These are phyloP conservation scores for Rhimphoctona megacephalus DNA, from an alignment of 2,888 invertebrate species.

Conservation along the genomic window DNA sequence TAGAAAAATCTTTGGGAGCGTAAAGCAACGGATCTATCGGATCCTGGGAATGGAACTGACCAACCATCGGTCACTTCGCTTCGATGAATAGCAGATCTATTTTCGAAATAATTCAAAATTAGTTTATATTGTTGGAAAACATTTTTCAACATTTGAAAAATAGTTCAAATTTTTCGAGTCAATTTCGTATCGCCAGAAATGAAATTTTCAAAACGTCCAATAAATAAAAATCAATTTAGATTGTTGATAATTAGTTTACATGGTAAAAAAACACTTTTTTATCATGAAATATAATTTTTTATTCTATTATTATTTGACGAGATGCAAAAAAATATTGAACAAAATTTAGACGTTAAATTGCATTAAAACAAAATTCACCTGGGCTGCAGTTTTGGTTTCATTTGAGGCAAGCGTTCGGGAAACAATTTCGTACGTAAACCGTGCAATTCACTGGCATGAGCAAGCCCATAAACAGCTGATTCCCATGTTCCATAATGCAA, in stretches of 20 bases:
- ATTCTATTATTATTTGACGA: too few species aligned
- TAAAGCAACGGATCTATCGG: slow-evolving; percentile 93
- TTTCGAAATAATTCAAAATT: slow-evolving; percentile 25
- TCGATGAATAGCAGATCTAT: slow-evolving; percentile 86
- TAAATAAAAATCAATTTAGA: too few species aligned
- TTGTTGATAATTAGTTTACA: too few species aligned
- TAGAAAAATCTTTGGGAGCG: slow-evolving; percentile 92
- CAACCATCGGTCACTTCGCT: slow-evolving; percentile 85
- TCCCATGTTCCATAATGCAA: slow-evolving; percentile 96
- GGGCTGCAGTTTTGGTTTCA: slow-evolving; percentile 87
- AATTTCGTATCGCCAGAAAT: too few species aligned
- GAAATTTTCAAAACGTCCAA: too few species aligned
- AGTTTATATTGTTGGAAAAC: neutral
- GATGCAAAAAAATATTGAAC: neutral
- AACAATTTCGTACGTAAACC: slow-evolving; percentile 89
- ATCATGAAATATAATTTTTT: too few species aligned
- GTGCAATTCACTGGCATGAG: slow-evolving; percentile 88
- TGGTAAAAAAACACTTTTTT: too few species aligned
- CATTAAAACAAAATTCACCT: slow-evolving; percentile 83
- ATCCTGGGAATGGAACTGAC: slow-evolving; percentile 92
- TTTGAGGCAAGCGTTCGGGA: slow-evolving; percentile 88
- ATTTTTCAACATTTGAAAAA: neutral
- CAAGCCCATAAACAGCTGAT: slow-evolving; percentile 92
- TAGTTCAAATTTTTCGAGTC: neutral
- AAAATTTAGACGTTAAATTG: neutral